These are phyloP conservation scores for Tichodroma muraria DNA, from an alignment of 2,113 vertebrate species.

Conservation along the genomic window DNA sequence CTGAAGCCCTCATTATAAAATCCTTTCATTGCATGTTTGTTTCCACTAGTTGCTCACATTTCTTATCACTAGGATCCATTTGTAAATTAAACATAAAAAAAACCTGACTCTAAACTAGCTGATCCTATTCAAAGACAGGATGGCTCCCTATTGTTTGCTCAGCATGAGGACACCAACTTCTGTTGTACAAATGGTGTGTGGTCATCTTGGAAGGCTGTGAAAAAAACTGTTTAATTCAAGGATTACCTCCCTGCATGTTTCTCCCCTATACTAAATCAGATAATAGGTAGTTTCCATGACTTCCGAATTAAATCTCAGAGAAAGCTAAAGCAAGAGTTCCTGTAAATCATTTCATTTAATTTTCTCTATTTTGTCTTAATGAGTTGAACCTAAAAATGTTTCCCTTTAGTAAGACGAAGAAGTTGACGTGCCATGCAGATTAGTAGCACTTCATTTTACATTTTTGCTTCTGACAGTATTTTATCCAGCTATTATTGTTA, in stretches of 20 bases:
- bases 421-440: neutral
- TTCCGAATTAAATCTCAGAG: slow-evolving; percentile 76
- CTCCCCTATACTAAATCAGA: slow-evolving; percentile 91
- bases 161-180: slow-evolving; percentile 95
- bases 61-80: slow-evolving; percentile 97
- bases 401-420: slow-evolving; percentile 45
- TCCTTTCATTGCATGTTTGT: slow-evolving; percentile 84
- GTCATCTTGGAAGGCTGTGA: slow-evolving; percentile 88
- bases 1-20: slow-evolving; percentile 85
- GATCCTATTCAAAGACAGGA: slow-evolving; percentile 97
- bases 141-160: slow-evolving; percentile 97
- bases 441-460: neutral
- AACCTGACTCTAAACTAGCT: slow-evolving; percentile 84
- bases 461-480: slow-evolving; percentile 21
- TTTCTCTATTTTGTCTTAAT: slow-evolving; percentile 29
- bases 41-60: slow-evolving; percentile 87
- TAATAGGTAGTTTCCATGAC: slow-evolving; percentile 99
- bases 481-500: slow-evolving; percentile 23
- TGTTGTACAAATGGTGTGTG: slow-evolving; percentile 91
- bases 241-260: slow-evolving; percentile 98
- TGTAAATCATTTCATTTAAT: slow-evolving; percentile 45
- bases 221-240: slow-evolving; percentile 98
- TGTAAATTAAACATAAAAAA: slow-evolving; percentile 97
- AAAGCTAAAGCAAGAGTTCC: slow-evolving; percentile 43
- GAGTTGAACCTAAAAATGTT: slow-evolving; percentile 51